Base-by-base conservation (phyloP, 2,113 vertebrate genomes). In the Halcyon senegalensis region DNA sequence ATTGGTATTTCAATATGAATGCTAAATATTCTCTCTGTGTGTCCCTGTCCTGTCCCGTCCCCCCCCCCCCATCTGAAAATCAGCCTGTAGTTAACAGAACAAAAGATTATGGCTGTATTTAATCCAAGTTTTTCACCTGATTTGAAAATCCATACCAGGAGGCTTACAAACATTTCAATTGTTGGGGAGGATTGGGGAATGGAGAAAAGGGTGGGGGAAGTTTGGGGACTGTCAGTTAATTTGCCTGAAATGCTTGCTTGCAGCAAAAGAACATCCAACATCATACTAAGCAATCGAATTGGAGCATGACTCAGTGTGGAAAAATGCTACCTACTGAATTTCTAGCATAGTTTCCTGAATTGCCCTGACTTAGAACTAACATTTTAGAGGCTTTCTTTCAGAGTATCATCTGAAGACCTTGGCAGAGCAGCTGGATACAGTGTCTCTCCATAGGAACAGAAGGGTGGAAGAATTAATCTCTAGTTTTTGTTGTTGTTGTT, bases 311-410 rank as follows among this genome's bases (percentile, higher is more conserved):
- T 88, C 23, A 64, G 35, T 37, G 28, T 44, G 23, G 80, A 69
- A 92, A 81, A 93, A 87, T 73, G 66, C 62, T 93, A 70, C 86
- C 69, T 92, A 37, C 27, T 53, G 58, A 56, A 66, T 87, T 87
- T 89, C 46, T 56, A 62, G 58, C 5, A 11, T 79, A 53, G 30
- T 81, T 89, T 90, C 16, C 16, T 69, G 44, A 70, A 41, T 75
- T 72, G 23, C 37, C 24, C 16, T 79, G 80, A 60, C 19, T 68
- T 72, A 44, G 13, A 68, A 37, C 16, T 37, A 30, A 55, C 13
- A 37, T 44, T 64, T 74, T 46, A 31, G 56, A 64, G 50, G 27
- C 21, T 19, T 20, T 21, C 20, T 59, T 80, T 86, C 74, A 59
- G 68, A 78, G 44, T 21, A 41, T 66, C 58, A 23, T 44, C n/a